Conservation (phyloP, 2,113 vertebrate genomes). For the Larimichthys polyactis region DNA sequence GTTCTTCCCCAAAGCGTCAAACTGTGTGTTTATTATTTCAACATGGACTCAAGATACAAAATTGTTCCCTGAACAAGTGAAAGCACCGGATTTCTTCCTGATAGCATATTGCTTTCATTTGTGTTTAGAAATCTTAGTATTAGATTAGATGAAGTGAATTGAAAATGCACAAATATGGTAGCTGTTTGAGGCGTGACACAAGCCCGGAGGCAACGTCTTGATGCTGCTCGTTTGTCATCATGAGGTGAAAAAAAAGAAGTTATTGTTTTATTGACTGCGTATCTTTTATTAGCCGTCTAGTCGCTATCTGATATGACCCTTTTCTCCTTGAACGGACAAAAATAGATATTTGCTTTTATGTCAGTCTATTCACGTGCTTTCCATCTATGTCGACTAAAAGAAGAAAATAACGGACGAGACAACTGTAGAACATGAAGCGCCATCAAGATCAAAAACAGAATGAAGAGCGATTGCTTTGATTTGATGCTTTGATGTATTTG, state of each 20-base stretch:
- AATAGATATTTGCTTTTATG: background rate
- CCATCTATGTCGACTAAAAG: background rate
- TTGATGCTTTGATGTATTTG: constrained; percentile 9
- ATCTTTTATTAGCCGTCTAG: constrained; percentile 20
- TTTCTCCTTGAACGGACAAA: background rate
- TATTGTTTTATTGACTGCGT: background rate
- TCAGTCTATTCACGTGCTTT: background rate
- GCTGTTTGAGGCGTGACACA: constrained; percentile 32
- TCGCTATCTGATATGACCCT: background rate
- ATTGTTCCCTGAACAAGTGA: background rate
- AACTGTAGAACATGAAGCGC: background rate
- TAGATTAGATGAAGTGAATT: background rate
- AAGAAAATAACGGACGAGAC: background rate
- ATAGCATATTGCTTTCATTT: background rate
- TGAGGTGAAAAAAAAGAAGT: background rate
- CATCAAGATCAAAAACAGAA: background rate
- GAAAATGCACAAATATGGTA: constrained; percentile 14
- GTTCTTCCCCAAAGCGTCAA: background rate
- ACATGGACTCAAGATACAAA: background rate
- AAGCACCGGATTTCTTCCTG: background rate
- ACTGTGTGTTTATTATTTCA: background rate
- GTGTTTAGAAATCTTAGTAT: background rate
- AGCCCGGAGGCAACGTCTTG: constrained; percentile 39
- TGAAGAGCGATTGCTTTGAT: constrained; percentile 6
- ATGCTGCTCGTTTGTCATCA: constrained; percentile 27